Evolutionary conservation across 1,140 invertebrate genomes (phyloP).

Genomic region (Mizuhopecten yessoensis): DNA sequence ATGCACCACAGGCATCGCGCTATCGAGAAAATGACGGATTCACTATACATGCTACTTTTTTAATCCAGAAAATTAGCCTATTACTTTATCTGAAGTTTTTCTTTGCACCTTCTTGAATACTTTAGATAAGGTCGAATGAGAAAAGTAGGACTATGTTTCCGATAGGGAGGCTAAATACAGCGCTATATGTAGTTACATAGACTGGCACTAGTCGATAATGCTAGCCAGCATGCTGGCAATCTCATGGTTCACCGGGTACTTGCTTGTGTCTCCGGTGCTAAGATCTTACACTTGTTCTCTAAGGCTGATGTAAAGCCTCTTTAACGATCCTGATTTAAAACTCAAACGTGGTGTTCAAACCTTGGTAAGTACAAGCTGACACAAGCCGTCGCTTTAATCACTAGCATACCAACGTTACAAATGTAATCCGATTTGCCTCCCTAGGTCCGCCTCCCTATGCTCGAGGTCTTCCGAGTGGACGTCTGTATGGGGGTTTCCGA

Average conservation of each 20-base stretch:
- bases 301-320: background rate
- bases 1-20: background rate
- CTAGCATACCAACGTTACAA: background rate
- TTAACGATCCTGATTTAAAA: background rate
- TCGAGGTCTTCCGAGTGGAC: background rate
- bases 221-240: background rate
- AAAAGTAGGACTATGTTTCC: background rate
- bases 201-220: background rate
- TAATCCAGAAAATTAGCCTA: background rate
- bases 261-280: background rate
- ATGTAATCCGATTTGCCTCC: background rate
- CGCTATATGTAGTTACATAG: background rate
- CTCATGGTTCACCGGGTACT: background rate
- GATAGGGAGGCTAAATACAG: background rate
- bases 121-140: background rate
- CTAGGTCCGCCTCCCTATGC: background rate
- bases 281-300: background rate
- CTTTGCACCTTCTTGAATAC: background rate
- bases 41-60: background rate
- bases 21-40: background rate
- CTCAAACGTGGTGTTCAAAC: background rate
- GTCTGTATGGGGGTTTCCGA: background rate
- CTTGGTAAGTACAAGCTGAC: background rate
- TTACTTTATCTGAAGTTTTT: background rate
- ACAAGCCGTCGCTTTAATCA: background rate